These are phyloP conservation scores for Gonioctena quinquepunctata DNA, from an alignment of 1,140 invertebrate species.

Conservation along the genomic window DNA sequence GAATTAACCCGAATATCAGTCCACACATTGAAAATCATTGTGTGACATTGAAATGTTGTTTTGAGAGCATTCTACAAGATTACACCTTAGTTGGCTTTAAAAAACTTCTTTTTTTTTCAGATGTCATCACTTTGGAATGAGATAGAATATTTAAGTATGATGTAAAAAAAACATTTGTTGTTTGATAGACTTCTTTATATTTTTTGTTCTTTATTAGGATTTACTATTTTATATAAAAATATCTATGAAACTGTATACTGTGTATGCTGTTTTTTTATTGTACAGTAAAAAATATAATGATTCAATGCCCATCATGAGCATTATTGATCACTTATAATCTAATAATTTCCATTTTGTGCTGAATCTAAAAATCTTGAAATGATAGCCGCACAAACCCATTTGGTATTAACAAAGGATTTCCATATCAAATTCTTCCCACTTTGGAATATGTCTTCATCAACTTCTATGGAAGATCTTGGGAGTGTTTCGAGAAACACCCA, in stretches of 20 bases:
- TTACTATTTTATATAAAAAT: background rate
- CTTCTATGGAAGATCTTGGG: background rate
- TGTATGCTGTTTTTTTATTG: background rate
- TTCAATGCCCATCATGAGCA: no score
- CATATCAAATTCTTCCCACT: conserved; percentile 4
- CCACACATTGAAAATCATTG: no score
- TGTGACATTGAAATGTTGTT: no score
- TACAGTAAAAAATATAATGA: background rate
- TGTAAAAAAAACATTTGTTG: background rate
- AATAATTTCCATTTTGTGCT: no score
- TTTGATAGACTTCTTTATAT: background rate
- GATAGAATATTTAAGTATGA: background rate
- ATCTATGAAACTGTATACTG: background rate
- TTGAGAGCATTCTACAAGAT: no score
- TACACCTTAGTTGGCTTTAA: no score
- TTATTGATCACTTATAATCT: no score
- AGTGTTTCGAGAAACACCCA: background rate
- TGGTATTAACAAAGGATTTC: background rate
- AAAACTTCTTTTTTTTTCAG: no score
- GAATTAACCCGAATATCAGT: no score
- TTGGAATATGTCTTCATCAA: conserved; percentile 5
- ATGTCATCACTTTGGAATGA: background rate
- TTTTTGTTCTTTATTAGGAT: background rate
- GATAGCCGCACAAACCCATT: conserved; percentile 12
- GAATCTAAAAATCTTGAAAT: conserved; percentile 5